A percentile compares a stretch with the other conserved stretches of the same genome.
phyloP scores from a whole-genome alignment of 2,113 vertebrate genomes.

The Lutjanus erythropterus region DNA sequence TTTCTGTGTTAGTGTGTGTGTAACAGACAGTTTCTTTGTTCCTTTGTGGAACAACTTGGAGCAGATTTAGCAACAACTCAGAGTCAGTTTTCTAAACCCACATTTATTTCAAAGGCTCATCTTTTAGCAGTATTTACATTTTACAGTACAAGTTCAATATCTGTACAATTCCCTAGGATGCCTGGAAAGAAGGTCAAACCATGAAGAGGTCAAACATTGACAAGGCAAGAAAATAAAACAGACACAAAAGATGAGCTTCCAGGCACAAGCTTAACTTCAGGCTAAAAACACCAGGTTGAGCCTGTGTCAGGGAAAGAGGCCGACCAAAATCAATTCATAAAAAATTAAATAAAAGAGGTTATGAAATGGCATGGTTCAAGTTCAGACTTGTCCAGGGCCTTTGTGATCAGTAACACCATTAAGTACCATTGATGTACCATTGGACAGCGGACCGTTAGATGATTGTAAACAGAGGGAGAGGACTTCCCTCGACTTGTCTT shows the following conservation, averaged over 20 bases:
- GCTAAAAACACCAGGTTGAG: constrained; percentile 17
- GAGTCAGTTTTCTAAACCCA: constrained; percentile 47
- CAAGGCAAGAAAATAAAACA: constrained; percentile 42
- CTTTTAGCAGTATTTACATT: constrained; percentile 81
- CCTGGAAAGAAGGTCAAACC: constrained; percentile 37
- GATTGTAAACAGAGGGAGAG: constrained; percentile 64
- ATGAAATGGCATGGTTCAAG: constrained; percentile 63
- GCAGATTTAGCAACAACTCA: constrained; percentile 20
- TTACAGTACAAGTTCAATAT: constrained; percentile 68
- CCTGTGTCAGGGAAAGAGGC: constrained; percentile 1
- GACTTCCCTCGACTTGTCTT: constrained; percentile 16
- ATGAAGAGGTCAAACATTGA: constrained; percentile 49
- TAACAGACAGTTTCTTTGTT: background rate
- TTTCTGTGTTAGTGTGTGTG: background rate
- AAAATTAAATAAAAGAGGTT: constrained; percentile 74
- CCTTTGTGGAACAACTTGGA: background rate
- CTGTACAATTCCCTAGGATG: constrained; percentile 63
- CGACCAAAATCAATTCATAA: constrained; percentile 33
- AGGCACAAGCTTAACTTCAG: constrained; percentile 15
- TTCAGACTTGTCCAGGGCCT: constrained; percentile 34
- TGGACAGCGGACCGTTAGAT: constrained; percentile 30
- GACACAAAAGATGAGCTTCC: constrained; percentile 42
- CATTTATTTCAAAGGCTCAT: constrained; percentile 80
- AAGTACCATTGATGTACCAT: constrained; percentile 58
- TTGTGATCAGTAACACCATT: constrained; percentile 35